Base-by-base conservation (phyloP, 1,140 invertebrate genomes). In the Temnothorax curvispinosus region DNA sequence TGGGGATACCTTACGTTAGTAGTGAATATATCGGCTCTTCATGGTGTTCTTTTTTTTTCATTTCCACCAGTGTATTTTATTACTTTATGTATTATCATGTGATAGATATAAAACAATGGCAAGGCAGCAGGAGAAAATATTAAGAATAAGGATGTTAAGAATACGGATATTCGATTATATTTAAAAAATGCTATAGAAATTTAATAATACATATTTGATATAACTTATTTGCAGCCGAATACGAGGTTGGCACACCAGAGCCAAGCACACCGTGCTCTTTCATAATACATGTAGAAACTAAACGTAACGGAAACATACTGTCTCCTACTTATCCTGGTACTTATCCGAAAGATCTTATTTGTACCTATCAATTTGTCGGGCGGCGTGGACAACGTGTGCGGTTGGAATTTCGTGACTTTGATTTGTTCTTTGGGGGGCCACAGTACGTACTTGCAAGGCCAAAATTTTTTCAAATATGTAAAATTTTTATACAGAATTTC, bases 261-360 rank as follows among this genome's bases (percentile, higher is more conserved):
- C 96, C 96, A 13, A 97, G 96, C 86, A 97, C 97, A 56, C 96
- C 98, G 89, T 99, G 98, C 95, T 98, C 97, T 92, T 99, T 98
- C 96, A 97, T 97, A 85, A 97, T 99, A 90, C 96, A 98, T 92
- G 96, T 96, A 3, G 96, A 97, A 87, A 96, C 96, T 92, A 98
- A 98, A 94, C 96, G 97, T 91, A 97, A 97, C 90, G 99, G 99
- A 21, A 97, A 97, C 93, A 97, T 99, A 91, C 95, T 99, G 87
- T 99, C 99, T 71, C 99, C 99, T 81, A 99, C 99, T 67, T 99
- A 99, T 96, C 99, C 99, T 52, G 99, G 99, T 90, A 98, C 98
- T 88, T 99, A 99, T 96, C 99, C 99, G 82, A 99, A 99, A 95
- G 98, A 99, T 95, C 96, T 99, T 87, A 96, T 96, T 89, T 99